phyloP scores from a whole-genome alignment of 2,113 vertebrate species.

The Spilogale gracilis region DNA sequence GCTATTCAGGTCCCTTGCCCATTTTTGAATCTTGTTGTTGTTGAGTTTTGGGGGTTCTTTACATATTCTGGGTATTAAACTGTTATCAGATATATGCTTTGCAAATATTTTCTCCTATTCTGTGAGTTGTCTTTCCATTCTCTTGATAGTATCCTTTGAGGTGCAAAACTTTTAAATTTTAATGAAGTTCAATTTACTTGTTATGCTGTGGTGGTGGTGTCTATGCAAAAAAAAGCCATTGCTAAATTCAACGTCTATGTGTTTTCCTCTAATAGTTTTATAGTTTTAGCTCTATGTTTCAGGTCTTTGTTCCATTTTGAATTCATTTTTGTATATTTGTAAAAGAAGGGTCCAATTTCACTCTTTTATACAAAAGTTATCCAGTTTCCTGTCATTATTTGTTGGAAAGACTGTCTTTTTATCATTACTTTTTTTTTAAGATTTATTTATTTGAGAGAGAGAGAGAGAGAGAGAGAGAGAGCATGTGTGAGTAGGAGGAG shows the following conservation, averaged over 20 bases:
- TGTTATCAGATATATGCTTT: background rate
- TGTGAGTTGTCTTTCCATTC: background rate
- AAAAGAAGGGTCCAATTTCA: background rate
- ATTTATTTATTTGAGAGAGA: background rate
- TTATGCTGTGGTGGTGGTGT: background rate
- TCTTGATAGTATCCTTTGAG: background rate
- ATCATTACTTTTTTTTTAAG: background rate
- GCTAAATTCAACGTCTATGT: background rate
- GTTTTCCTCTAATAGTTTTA: background rate
- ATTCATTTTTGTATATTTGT: background rate
- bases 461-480: background rate
- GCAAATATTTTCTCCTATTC: background rate
- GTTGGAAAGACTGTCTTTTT: background rate
- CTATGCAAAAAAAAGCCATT: background rate
- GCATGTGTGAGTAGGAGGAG: background rate
- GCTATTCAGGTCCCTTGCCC: background rate
- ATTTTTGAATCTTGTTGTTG: background rate
- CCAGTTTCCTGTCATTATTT: background rate
- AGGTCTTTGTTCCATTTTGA: background rate
- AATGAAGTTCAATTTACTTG: background rate
- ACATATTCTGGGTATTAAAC: background rate
- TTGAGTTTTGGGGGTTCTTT: background rate
- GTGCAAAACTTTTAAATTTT: background rate
- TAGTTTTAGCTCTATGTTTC: background rate
- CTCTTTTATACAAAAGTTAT: background rate